Conservation (phyloP, 2,113 vertebrate species). For the Corvus cornix region DNA sequence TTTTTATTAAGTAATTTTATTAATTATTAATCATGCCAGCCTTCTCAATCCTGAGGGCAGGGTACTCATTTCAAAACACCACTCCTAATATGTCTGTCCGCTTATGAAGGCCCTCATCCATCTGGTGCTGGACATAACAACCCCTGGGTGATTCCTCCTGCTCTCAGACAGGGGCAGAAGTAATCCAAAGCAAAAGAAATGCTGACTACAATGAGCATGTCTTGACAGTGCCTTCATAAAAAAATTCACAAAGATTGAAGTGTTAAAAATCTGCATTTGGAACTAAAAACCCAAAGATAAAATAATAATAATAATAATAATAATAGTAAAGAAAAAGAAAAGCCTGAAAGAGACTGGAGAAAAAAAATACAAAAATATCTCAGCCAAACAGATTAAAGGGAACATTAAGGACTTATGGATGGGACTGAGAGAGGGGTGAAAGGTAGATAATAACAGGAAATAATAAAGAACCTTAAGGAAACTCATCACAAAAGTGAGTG, state of each 20-base stretch:
- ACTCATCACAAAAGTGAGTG: neutral
- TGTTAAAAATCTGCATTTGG: neutral
- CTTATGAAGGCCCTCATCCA: neutral
- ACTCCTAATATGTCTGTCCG: neutral
- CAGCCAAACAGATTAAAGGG: neutral
- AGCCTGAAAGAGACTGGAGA: neutral
- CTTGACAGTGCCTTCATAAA: neutral
- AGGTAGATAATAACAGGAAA: neutral
- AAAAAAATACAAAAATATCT: neutral
- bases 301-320: neutral
- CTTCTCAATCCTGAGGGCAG: neutral
- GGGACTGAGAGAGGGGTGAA: neutral
- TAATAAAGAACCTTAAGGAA: neutral
- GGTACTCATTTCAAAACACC: neutral
- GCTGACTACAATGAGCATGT: neutral
- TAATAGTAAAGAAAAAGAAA: neutral
- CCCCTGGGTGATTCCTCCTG: neutral
- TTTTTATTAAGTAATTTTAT: neutral
- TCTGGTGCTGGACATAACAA: neutral
- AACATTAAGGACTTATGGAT: neutral
- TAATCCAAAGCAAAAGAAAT: neutral
- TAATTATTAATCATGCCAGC: neutral
- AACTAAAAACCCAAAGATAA: neutral
- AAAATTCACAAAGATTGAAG: neutral
- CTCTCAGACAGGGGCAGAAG: neutral